phyloP scores from a whole-genome alignment of 2,113 vertebrate genomes.

The Sander vitreus region DNA sequence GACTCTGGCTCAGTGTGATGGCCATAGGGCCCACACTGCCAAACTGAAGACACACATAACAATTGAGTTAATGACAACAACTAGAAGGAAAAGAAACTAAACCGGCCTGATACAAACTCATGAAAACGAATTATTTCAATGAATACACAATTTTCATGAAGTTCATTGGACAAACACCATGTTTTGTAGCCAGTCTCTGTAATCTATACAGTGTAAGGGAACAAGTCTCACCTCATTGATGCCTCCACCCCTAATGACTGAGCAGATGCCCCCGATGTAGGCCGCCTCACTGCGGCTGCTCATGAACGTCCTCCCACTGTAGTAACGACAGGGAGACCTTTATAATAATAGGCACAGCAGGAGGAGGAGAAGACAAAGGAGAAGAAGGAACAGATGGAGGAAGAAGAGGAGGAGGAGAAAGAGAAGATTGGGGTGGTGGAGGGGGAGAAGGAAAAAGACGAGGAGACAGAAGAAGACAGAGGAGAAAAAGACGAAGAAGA shows the following conservation, averaged over 20 bases:
- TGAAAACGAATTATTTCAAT: not conserved
- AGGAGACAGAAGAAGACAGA: not conserved
- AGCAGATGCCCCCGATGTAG: conserved; percentile 95
- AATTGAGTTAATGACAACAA: not conserved
- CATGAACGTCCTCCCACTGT: conserved; percentile 93
- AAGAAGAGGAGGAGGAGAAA: too few relatives aligned
- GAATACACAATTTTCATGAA: not conserved
- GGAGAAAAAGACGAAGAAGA: not conserved
- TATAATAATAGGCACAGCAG: not conserved
- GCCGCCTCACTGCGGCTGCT: conserved; percentile 93
- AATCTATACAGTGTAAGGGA: too few relatives aligned
- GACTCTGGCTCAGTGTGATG: conserved; percentile 93
- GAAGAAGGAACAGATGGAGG: rapidly evolving
- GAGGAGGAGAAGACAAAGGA: not conserved
- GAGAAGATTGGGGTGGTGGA: too few relatives aligned
- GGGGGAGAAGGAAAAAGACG: not conserved
- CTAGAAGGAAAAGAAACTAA: not conserved
- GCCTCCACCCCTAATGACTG: conserved; percentile 87
- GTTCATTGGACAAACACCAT: not conserved
- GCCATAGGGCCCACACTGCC: conserved; percentile 94
- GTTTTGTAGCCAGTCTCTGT: not conserved
- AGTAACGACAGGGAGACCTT: conserved; percentile 26
- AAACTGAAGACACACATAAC: conserved; percentile 79
- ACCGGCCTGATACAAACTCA: not conserved
- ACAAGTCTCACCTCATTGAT: conserved; percentile 90